Base-by-base conservation (phyloP, 2,113 vertebrate species). In the Chinchilla lanigera region DNA sequence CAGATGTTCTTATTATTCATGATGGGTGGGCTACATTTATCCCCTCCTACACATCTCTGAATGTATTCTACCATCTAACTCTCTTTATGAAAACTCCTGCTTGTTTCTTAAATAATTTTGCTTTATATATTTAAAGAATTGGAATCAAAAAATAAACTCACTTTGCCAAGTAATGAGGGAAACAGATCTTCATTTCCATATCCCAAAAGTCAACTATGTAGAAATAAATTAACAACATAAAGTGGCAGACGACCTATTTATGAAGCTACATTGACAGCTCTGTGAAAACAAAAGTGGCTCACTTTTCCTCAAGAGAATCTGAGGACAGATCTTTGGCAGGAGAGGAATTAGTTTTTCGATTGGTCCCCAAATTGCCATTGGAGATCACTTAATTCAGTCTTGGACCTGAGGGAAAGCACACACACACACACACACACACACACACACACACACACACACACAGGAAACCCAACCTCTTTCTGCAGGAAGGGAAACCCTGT, bases 141-240 rank as follows among this genome's bases (percentile, higher is more conserved):
- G 65, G 89, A 98, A 97, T 96, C 82, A 71, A 50, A 88, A 96
- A 96, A 92, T 56, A 54, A 77, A 92, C 33, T 93, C 56, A 38
- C 92, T 97, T 98, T 97, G 96, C 84, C 75, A 92, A 97, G 69
- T 95, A 97, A 86, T 94, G 93, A 98, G 89, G 92, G 90, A 98
- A 98, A 88, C 78, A 38, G n/a, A 94, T 69, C 80, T 95, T 97
- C 41, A 96, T 98, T 96, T 98, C 93, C 95, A 96, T 96, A 97
- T 94, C 93, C 52, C 83, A 85, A 96, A 98, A 98, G 92, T 92
- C 96, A 95, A 88, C 97, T 97, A 38, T 69, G 90, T 78, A 84
- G 86, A 98, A 97, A 96, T 93, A 98, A 98, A 94, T 89, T 56
- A 96, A 91, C 75, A 92, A 69, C 84, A 89, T 82, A 87, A 94